Conservation (phyloP, 2,888 invertebrate species). For the Stenurella melanura region DNA sequence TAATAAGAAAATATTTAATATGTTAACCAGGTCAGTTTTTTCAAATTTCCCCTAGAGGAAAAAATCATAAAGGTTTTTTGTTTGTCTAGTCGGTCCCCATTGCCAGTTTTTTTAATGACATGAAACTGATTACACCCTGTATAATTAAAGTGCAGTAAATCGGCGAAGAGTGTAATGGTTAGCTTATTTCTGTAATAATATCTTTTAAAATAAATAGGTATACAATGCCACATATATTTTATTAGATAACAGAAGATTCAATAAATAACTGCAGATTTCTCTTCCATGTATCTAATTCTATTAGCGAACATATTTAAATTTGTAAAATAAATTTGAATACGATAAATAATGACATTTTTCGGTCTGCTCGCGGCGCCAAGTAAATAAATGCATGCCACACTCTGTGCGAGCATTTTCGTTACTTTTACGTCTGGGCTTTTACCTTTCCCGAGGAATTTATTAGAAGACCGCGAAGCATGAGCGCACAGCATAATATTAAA, state of each 20-base stretch:
- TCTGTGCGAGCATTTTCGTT: neutral
- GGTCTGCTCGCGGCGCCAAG: neutral
- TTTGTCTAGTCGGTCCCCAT: too few species aligned
- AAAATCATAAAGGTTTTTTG: too few species aligned
- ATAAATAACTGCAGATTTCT: neutral
- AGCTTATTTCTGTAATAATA: constrained; percentile 8
- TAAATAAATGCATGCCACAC: neutral
- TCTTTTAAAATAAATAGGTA: neutral
- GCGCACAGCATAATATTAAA: neutral
- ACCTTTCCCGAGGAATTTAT: constrained; percentile 22
- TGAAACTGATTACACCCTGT: too few species aligned
- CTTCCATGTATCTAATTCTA: constrained; percentile 9
- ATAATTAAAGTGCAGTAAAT: too few species aligned
- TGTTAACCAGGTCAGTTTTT: too few species aligned
- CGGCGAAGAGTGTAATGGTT: too few species aligned
- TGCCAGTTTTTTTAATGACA: too few species aligned
- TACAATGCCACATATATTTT: constrained; percentile 3
- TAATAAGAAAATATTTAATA: too few species aligned
- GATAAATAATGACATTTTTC: constrained; percentile 2
- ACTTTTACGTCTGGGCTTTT: constrained; percentile 12
- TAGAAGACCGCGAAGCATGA: constrained; percentile 8
- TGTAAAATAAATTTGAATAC: constrained; percentile 20
- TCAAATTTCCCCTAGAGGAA: too few species aligned
- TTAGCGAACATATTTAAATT: constrained; percentile 31
- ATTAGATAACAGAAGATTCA: constrained; percentile 9